These are phyloP conservation scores for Rhinolophus sinicus DNA, from an alignment of 2,113 vertebrate genomes.

Conservation along the genomic window DNA sequence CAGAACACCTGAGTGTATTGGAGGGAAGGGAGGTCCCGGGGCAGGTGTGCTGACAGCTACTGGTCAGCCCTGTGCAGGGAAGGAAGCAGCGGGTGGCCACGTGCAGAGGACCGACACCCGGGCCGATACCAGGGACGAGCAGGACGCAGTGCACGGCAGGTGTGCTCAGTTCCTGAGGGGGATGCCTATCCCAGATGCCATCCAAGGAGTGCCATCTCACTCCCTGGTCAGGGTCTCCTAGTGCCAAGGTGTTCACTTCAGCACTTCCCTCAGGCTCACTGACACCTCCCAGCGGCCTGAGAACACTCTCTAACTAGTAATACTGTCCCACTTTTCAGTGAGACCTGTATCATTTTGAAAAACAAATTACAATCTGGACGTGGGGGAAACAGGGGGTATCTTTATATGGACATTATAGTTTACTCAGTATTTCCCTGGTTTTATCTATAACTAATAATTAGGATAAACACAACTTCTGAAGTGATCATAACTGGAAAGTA, in stretches of 20 bases:
- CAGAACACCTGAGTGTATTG: no score
- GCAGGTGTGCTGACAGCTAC: not conserved
- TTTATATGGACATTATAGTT: not conserved
- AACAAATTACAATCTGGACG: not conserved
- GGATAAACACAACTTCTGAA: not conserved
- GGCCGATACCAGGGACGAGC: no score
- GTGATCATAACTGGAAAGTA: not conserved
- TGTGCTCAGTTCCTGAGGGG: fast-evolving
- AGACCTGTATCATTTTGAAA: not conserved
- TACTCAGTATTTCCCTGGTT: not conserved
- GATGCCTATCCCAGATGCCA: fast-evolving
- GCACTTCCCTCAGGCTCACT: not conserved
- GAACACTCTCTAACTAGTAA: no score
- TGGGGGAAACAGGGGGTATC: no score
- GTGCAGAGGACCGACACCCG: fast-evolving
- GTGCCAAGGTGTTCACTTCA: no score
- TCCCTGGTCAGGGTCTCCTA: not conserved
- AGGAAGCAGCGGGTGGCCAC: not conserved
- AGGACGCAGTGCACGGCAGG: fast-evolving
- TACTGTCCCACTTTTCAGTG: not conserved
- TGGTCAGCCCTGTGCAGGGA: not conserved
- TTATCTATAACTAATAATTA: not conserved
- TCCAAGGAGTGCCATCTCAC: no score
- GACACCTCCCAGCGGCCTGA: not conserved
- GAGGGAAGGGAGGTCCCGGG: not conserved